Base-by-base conservation (phyloP, 2,888 invertebrate species). In the Galeopsomyia nigrocyanea region DNA sequence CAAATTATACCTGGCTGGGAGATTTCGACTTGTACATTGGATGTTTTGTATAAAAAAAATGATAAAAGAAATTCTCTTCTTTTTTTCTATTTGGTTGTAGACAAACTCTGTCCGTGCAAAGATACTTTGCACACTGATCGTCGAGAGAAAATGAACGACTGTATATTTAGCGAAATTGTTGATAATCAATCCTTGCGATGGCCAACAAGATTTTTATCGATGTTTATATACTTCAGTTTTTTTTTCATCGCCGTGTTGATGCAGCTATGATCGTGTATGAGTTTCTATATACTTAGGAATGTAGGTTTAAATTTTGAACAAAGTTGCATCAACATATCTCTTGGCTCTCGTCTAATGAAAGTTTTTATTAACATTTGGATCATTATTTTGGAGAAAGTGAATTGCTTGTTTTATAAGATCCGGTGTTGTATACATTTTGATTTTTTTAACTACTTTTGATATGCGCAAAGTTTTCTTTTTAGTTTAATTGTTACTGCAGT, bases 381-480 rank as follows among this genome's bases (percentile, higher is more conserved):
- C 21, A 50, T 56, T 16, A 19, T 51, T 49, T n/a, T 9, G 62
- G 39, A 9, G 19, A 68, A 57, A 74, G 62, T 65, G 71, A 74
- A 74, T 71, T 68, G 61, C 62, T 57, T 21, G 47, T 74, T 74
- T 74, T 68, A 71, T 68, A 68, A 13, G 68, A 71, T 74, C 64
- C 61, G 50, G 60, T 67, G 46, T 74, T 67, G 58, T 58, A 7
- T 67, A 53, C 21, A 53, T 53, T 17, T 17, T 53, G 21, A 19
- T 53, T 53, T 53, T 53, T 17, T 19, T 19, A 17, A 53, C n/a
- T 26, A 61, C 13, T 58, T 14, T 22, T 50, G 7, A 39, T 56
- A 56, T n/a, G 21, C 16, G 26, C 53, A 58, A 65, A 56, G 46
- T 65, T 47, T 55, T 39, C 55, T n/a, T 39, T 46, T n/a, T 31